Conservation (phyloP, 2,113 vertebrate genomes). For the Rhipidura dahli region DNA sequence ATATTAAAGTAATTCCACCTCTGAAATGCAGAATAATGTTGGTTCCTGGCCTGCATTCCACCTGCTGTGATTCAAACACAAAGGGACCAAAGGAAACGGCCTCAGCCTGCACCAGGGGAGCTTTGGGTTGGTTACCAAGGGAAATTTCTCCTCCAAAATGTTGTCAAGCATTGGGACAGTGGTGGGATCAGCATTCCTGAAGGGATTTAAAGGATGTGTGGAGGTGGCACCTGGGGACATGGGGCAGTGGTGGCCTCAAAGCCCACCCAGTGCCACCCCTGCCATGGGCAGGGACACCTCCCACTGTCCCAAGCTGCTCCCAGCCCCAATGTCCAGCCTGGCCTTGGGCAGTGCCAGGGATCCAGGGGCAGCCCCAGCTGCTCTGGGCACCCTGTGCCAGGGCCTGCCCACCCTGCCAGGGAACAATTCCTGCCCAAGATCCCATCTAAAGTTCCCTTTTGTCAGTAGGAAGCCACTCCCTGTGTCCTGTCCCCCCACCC, state of each 20-base stretch:
- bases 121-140: not conserved
- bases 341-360: not conserved
- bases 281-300: not conserved
- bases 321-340: accelerated
- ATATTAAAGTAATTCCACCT: not conserved
- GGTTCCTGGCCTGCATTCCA: not conserved
- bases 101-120: not conserved
- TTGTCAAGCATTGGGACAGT: not conserved
- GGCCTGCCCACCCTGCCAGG: not conserved
- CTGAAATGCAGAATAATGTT: not conserved
- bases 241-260: not conserved
- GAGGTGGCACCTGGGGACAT: not conserved
- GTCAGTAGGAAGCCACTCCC: not conserved
- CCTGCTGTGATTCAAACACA: not conserved
- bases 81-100: not conserved
- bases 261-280: not conserved
- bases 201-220: not conserved
- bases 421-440: accelerated
- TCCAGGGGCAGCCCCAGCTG: not conserved
- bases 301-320: not conserved
- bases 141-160: not conserved
- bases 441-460: not conserved
- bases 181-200: not conserved
- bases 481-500: accelerated
- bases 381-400: not conserved